A percentile compares a stretch with the other conserved stretches of the same genome.
These are phyloP conservation scores for Xiphias gladius DNA, from an alignment of 2,113 vertebrate genomes.

Conservation along the genomic window DNA sequence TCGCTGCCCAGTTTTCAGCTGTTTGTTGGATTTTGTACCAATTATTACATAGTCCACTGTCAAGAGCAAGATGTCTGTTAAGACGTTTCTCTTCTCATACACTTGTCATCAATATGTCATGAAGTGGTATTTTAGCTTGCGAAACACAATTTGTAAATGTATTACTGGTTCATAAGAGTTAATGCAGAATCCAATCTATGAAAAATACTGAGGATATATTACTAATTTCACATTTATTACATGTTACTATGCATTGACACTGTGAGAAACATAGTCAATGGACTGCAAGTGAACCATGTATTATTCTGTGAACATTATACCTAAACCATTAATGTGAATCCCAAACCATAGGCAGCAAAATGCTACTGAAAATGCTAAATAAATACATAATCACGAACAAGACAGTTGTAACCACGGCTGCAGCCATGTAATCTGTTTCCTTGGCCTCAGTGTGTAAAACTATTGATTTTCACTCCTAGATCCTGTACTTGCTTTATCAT, in stretches of 20 bases:
- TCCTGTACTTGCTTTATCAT: conserved; percentile 3
- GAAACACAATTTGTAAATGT: conserved; percentile 2
- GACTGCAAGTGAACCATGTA: neutral
- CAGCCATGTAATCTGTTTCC: neutral
- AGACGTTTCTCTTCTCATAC: conserved; percentile 12
- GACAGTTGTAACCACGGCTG: neutral
- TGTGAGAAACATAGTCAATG: neutral
- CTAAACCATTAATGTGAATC: neutral
- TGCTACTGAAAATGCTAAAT: neutral
- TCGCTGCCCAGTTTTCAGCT: conserved; percentile 44
- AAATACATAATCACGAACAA: neutral
- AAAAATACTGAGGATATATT: neutral
- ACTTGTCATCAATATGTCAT: conserved; percentile 1
- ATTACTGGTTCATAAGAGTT: neutral
- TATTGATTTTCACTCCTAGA: neutral
- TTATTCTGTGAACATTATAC: neutral
- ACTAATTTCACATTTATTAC: neutral
- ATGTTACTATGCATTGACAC: neutral
- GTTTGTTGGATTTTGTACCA: conserved; percentile 54
- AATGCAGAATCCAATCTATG: neutral
- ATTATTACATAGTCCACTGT: conserved; percentile 41
- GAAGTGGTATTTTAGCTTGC: conserved; percentile 6
- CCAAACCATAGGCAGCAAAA: neutral
- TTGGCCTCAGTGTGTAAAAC: neutral
- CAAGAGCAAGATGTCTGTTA: conserved; percentile 31